These are phyloP conservation scores for Drosophila histrio DNA, from an alignment of 2,888 invertebrate genomes.

Conservation along the genomic window DNA sequence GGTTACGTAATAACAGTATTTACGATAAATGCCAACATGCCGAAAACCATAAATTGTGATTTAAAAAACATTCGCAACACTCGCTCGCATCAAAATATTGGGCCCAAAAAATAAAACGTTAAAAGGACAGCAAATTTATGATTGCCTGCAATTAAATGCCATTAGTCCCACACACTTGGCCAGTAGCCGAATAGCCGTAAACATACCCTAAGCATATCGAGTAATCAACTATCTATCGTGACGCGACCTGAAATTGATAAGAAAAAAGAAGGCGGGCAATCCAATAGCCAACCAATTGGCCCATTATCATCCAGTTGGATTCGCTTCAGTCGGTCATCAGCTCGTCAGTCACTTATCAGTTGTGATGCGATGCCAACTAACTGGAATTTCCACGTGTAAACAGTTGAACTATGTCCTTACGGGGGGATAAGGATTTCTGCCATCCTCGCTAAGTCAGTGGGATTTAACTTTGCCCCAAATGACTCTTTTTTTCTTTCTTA, in stretches of 20 bases:
- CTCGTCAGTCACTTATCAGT: constrained; percentile 23
- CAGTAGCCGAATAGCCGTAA: not conserved
- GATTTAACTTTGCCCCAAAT: constrained; percentile 15
- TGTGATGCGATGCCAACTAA: constrained; percentile 14
- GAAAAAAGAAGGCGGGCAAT: constrained; percentile 1
- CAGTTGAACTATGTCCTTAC: not conserved
- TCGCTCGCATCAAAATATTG: constrained; percentile 26
- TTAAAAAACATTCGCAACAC: constrained; percentile 49
- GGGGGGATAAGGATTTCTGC: not conserved
- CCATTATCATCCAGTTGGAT: not conserved
- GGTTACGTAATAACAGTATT: constrained; percentile 57
- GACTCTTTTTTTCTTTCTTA: constrained; percentile 15
- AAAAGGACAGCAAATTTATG: constrained; percentile 47
- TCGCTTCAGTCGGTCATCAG: constrained; percentile 4
- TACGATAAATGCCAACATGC: constrained; percentile 52
- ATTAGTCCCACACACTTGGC: constrained; percentile 6
- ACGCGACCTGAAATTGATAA: constrained; percentile 27
- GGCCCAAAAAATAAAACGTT: not conserved
- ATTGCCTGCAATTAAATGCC: constrained; percentile 55
- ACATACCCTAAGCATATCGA: not conserved
- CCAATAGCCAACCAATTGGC: constrained; percentile 12
- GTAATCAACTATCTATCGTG: constrained; percentile 20
- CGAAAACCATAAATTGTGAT: constrained; percentile 60
- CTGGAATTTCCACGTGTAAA: constrained; percentile 7
- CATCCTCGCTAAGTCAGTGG: not conserved